Evolutionary conservation across 2,888 invertebrate genomes (phyloP).

Genomic region (Ditylenchus weischeri): DNA sequence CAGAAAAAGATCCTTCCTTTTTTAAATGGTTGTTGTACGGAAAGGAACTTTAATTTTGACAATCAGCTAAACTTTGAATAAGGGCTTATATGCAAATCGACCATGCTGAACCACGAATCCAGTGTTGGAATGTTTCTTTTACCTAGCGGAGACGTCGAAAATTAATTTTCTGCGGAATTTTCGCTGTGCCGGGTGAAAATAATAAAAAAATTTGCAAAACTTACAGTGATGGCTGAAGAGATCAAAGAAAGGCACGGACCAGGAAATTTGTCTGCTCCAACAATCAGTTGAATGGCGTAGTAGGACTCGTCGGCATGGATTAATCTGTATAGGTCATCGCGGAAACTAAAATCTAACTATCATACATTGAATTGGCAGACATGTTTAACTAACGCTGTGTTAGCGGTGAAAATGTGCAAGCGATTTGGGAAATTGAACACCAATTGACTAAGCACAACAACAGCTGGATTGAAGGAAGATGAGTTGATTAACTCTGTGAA

Average conservation of each 20-base stretch:
- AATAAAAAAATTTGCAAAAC: neutral
- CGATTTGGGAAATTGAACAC: constrained; percentile 28
- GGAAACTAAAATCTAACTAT: constrained; percentile 41
- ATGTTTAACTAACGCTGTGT: constrained; percentile 17
- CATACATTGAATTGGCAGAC: neutral
- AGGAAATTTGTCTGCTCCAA: constrained; percentile 47
- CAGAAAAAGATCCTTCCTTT: no score
- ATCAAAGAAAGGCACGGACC: constrained; percentile 50
- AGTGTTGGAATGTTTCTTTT: no score
- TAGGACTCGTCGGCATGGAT: constrained; percentile 51
- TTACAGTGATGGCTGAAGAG: constrained; percentile 45
- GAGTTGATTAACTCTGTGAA: constrained; percentile 37
- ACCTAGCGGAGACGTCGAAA: no score
- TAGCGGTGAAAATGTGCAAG: constrained; percentile 26
- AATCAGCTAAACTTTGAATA: no score
- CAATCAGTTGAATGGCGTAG: constrained; percentile 51
- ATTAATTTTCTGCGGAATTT: no score
- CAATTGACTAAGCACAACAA: constrained; percentile 30
- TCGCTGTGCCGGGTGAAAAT: no score
- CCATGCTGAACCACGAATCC: no score
- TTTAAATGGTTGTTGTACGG: no score
- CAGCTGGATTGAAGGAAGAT: constrained; percentile 35
- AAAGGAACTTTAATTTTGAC: no score
- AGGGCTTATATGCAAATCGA: no score
- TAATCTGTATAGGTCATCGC: constrained; percentile 45